These are phyloP conservation scores for Phoenicopterus ruber DNA, from an alignment of 2,113 vertebrate species.

Conservation along the genomic window DNA sequence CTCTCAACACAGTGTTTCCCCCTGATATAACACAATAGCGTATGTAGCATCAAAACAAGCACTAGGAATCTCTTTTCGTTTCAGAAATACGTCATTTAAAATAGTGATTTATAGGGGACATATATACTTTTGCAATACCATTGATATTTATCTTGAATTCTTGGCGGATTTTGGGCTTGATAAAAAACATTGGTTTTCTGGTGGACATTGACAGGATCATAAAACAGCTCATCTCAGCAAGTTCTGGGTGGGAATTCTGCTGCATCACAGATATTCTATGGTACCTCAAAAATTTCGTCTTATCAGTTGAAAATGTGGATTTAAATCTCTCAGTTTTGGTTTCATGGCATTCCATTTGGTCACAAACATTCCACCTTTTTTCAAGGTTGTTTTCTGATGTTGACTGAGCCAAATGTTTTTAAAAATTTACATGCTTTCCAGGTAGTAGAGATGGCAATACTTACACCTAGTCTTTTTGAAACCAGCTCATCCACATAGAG, in stretches of 20 bases:
- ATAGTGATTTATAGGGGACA: background rate
- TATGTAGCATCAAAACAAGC: background rate
- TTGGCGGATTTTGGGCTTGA: background rate
- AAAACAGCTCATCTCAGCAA: background rate
- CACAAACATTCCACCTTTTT: background rate
- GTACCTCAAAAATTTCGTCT: background rate
- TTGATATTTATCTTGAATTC: background rate
- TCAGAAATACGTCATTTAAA: background rate
- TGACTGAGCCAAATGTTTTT: background rate
- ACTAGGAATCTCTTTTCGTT: background rate
- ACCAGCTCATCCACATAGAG: background rate
- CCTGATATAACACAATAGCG: background rate
- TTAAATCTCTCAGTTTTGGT: background rate
- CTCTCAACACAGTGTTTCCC: background rate
- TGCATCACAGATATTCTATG: background rate
- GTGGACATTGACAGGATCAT: background rate
- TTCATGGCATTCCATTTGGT: background rate
- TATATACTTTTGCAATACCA: background rate
- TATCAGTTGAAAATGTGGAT: background rate
- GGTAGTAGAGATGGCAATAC: background rate
- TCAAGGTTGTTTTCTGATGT: background rate
- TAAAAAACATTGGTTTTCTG: background rate
- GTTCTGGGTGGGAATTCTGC: background rate
- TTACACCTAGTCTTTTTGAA: background rate
- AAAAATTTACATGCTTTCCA: background rate